Conservation (phyloP, 2,888 invertebrate genomes). For the Lordiphosa andalusiaca region DNA sequence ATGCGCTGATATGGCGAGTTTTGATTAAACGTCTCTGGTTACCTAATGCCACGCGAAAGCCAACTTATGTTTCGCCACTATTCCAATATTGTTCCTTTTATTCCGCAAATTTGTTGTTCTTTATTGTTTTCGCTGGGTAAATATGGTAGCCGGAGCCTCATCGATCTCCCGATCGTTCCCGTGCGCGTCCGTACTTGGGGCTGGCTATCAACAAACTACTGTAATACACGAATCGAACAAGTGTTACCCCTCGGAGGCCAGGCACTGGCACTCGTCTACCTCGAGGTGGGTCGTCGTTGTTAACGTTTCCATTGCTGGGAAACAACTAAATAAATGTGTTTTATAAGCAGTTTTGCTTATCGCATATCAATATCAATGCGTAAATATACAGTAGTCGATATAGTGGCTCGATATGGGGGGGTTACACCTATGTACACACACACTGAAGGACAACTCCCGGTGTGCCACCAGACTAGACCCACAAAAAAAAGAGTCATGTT, state of each 20-base stretch:
- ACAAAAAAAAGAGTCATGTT: slow-evolving; percentile 30
- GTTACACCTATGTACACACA: slow-evolving; percentile 46
- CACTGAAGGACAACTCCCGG: slow-evolving; percentile 22
- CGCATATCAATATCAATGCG: slow-evolving; percentile 73
- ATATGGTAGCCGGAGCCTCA: slow-evolving; percentile 40
- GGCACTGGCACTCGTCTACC: slow-evolving; percentile 18
- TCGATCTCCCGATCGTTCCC: slow-evolving; percentile 46
- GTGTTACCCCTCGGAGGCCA: slow-evolving; percentile 57
- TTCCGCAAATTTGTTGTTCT: slow-evolving; percentile 27
- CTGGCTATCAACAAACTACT: slow-evolving; percentile 74
- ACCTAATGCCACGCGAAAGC: slow-evolving; percentile 50
- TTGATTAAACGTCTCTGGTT: slow-evolving; percentile 53
- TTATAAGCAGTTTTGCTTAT: slow-evolving; percentile 74
- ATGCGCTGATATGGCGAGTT: slow-evolving; percentile 47
- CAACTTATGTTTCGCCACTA: slow-evolving; percentile 16
- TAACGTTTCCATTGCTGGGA: slow-evolving; percentile 20
- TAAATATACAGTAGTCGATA: slow-evolving; percentile 77
- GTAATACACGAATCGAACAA: slow-evolving; percentile 74
- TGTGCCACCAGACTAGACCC: slow-evolving; percentile 27
- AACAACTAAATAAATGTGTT: slow-evolving; percentile 73
- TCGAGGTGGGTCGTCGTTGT: slow-evolving; percentile 9
- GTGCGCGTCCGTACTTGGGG: slow-evolving; percentile 53
- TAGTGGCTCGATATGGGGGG: slow-evolving; percentile 52
- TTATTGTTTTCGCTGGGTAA: slow-evolving; percentile 25
- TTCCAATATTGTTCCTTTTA: slow-evolving; percentile 22